Evolutionary conservation across 2,888 invertebrate species (phyloP).

Genomic region (Trichogramma dendrolimi): DNA sequence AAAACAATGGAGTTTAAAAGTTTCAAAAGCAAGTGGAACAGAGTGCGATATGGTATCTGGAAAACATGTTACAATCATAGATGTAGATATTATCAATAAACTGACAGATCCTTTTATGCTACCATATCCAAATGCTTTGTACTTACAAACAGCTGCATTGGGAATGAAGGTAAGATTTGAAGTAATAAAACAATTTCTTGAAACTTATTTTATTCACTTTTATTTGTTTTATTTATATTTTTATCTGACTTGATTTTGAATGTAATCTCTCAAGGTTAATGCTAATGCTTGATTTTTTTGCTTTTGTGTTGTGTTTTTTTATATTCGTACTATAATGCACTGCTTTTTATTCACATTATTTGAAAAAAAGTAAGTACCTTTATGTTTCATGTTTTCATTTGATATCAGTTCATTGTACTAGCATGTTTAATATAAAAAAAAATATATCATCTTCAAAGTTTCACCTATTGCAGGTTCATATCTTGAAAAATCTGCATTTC

Average conservation of each 20-base stretch:
- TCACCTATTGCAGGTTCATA: conserved; percentile 49
- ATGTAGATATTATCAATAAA: conserved; percentile 61
- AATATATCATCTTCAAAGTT: conserved; percentile 1
- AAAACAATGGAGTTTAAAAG: conserved; percentile 67
- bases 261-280: too few relatives aligned
- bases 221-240: neutral
- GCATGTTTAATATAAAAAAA: conserved; percentile 1
- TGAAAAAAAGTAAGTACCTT: neutral
- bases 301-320: too few relatives aligned
- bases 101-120: conserved; percentile 72
- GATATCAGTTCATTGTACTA: neutral
- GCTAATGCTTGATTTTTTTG: too few relatives aligned
- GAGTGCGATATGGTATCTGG: conserved; percentile 71
- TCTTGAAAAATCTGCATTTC: conserved; percentile 59
- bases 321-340: neutral
- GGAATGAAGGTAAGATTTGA: conserved; percentile 61
- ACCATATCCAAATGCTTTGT: conserved; percentile 79
- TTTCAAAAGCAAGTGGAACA: conserved; percentile 52
- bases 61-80: conserved; percentile 72
- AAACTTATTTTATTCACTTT: conserved; percentile 1
- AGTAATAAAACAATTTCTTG: conserved; percentile 2
- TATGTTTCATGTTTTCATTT: neutral
- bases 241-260: too few relatives aligned
- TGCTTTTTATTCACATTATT: neutral
- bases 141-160: conserved; percentile 72